Evolutionary conservation across 1,140 invertebrate genomes (phyloP).

Genomic region (Magallana ariakensis): DNA sequence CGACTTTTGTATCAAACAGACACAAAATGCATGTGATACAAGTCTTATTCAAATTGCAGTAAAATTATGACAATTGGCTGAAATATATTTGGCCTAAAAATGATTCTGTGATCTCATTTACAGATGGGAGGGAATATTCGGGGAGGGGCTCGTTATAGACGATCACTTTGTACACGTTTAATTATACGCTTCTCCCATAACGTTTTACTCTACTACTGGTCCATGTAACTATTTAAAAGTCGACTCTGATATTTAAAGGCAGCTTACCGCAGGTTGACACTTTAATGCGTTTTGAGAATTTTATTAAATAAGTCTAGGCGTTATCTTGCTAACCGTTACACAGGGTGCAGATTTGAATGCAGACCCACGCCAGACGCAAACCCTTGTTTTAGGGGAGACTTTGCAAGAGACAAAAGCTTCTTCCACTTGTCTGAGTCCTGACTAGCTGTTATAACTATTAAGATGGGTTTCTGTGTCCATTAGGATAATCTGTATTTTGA

Average conservation of each 20-base stretch:
- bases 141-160: background rate
- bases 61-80: too few species aligned
- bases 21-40: too few species aligned
- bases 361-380: constrained; percentile 16
- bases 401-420: too few species aligned
- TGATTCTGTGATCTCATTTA: too few species aligned
- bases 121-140: background rate
- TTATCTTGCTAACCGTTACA: background rate
- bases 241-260: constrained; percentile 13
- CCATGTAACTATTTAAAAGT: constrained; percentile 6
- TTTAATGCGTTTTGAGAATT: constrained; percentile 35
- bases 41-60: too few species aligned
- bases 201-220: background rate
- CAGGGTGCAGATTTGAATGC: background rate
- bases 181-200: background rate
- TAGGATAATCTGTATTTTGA: background rate
- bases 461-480: background rate
- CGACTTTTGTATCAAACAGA: too few species aligned
- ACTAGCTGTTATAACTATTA: background rate
- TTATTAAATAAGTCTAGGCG: constrained; percentile 7
- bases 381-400: background rate
- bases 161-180: background rate
- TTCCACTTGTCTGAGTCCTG: background rate
- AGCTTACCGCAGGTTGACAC: constrained; percentile 23
- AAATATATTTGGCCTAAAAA: background rate